Conservation (phyloP, 2,797 vertebrate genomes). For the Rousettus madagascariensis region DNA sequence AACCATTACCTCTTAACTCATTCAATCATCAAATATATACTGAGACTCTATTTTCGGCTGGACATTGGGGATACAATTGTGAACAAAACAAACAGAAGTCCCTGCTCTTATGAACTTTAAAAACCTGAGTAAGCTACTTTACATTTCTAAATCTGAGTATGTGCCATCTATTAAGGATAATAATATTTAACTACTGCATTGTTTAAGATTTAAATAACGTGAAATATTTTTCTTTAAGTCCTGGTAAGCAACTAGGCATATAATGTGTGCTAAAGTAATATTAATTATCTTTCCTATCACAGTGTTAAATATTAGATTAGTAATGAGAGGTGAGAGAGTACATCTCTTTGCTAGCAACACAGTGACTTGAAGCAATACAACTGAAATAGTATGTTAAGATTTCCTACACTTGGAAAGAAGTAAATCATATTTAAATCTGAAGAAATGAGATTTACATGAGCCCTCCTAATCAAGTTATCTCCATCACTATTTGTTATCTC, state of each 20-base stretch:
- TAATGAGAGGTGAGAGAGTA: background rate
- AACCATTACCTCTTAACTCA: background rate
- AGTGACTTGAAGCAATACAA: background rate
- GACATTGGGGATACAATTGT: background rate
- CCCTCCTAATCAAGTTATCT: background rate
- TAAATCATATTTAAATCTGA: slow-evolving; percentile 19
- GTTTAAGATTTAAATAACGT: slow-evolving; percentile 33
- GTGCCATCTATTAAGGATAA: background rate
- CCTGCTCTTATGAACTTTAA: background rate
- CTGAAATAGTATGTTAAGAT: slow-evolving; percentile 9
- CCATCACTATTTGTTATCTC: background rate
- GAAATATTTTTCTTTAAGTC: background rate
- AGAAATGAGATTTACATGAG: slow-evolving; percentile 39
- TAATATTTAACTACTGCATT: slow-evolving; percentile 29
- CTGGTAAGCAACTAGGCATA: background rate
- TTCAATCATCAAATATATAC: slow-evolving; percentile 45
- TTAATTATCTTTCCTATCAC: background rate
- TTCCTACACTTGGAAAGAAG: slow-evolving; percentile 26
- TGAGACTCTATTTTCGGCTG: background rate
- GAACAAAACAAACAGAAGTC: slow-evolving; percentile 27
- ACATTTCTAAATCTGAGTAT: slow-evolving; percentile 6
- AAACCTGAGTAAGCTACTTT: background rate
- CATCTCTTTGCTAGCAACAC: background rate
- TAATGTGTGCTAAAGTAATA: background rate
- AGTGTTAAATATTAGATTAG: slow-evolving; percentile 16